Evolutionary conservation across 1,140 invertebrate species (phyloP), one percentile per base, ranked within the genome.

Genomic region (Magallana angulata): DNA sequence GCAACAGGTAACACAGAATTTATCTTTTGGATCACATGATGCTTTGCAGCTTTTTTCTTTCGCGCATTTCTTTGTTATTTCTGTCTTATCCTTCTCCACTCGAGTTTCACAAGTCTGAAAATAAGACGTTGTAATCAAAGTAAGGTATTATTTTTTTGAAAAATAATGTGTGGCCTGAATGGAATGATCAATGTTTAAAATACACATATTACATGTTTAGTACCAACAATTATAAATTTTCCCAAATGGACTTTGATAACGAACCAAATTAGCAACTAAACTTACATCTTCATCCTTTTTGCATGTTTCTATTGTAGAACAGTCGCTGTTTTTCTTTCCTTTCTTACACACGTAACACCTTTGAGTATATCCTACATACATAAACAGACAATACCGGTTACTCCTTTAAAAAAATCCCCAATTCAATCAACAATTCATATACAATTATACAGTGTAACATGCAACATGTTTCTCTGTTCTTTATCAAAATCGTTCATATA

Each of bases 251-350:
- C 24, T 24, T 24, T 24, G 24, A 24, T 24, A 24, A 24, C 24
- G 24, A 24, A 24, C n/a, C 1, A 60, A 60, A 8, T 60, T 16
- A 16, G 14, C 14, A 62, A 62, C 9, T 12, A n/a, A 36, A 30
- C 18, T 76, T 76, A 76, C 68, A 76, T 76, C 18, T 76, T 76
- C 68, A 9, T 76, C 68, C 68, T 76, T 76, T 76, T 76, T 76
- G 18, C 68, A 76, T 9, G 68, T 76, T 30, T 76, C 68, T 76
- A 76, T 36, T 30, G 24, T 76, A 11, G 68, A 30, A 76, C 68
- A 76, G 6, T 76, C 68, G 68, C 68, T 76, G 24, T 76, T 76
- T 12, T 76, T 76, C 68, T 76, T 76, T 30, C 18, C 68, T 11
- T 76, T 76, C 11, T 76, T 76, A 12, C 68, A 76, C 7, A 76